Base-by-base conservation (phyloP, 2,797 vertebrate species). In the Philypnodon macrostomus region DNA sequence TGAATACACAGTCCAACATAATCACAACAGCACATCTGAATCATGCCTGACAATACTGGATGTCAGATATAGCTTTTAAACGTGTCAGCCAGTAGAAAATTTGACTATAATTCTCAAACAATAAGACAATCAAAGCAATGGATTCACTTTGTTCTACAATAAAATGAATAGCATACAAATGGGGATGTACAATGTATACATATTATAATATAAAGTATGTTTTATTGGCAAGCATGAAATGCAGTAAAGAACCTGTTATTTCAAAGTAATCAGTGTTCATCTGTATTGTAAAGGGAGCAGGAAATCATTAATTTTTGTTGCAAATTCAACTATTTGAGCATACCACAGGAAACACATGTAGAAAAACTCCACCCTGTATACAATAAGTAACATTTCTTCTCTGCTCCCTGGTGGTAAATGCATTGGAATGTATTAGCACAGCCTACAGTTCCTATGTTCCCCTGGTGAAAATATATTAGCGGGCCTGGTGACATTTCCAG, bases 401-500 rank as follows among this genome's bases (percentile, higher is more conserved):
- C 48, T 45, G 47, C 55, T 66, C 7, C 49, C 49, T 57, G 12
- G 1, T 55, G 61, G 47, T 66, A 77, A 80, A 82, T 30, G 17
- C 63, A 83, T 83, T 77, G 59, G 64, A 82, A 79, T 73, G 58
- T 74, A 84, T 79, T 70, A 82, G 79, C 68, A 70, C 53, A 1
- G 19, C 72, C 67, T n/a, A n/a, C n/a, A n/a, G 68, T 79, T 68
- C 40, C 73, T 63, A 71, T 79, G 74, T 80, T 83, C 73, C 70
- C 73, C 31, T 37, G 51, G 73, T 82, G 74, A 70, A 85, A 85
- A 83, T 80, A 73, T 82, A 86, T 83, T 81, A 83, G 72, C 73
- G 56, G 67, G 63, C 67, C 73, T 65, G 80, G 77, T 85, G 85
- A 83, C 85, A 86, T 87, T 87, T 84, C 73, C 81, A 85, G 76